Evolutionary conservation across 2,888 invertebrate genomes (phyloP), one percentile per base, ranked within the genome.

Genomic region (Eupithecia insigniata): DNA sequence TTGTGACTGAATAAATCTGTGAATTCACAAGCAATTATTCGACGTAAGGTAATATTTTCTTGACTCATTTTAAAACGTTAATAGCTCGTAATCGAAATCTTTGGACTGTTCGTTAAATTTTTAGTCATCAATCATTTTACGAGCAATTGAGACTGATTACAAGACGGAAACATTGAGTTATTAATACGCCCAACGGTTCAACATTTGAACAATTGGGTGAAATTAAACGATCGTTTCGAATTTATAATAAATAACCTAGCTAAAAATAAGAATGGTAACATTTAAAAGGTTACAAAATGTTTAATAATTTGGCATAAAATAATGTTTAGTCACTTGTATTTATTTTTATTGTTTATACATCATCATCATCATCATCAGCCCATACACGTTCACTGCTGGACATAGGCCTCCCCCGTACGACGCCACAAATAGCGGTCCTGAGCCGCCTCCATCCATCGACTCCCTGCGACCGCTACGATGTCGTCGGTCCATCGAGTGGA

Each of bases 61-160:
- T 34, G 8, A 34, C 34, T 22, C 55, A 67, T 28, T 39, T 61
- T 32, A 36, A 61, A 32, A 36, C 28, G 14, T 62, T 62, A 62
- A 69, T 65, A 65, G 34, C 28, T 64, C 51, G 46, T 65, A 55
- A 64, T 64, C 64, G 16, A 16, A 22, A 28, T 36, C 34, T 39
- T n/a, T 36, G 36, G 18, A 34, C 34, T 34, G 55, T n/a, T 60
- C 18, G 39, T 36, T 70, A 65, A 39, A 65, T 51, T 60, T 67
- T 62, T 68, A 69, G 60, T 55, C 77, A 79, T 79, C 74, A 78
- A 76, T 78, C 78, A 79, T 79, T 76, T 74, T 43, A 74, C 72
- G 74, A 74, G 75, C 77, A 78, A 79, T 79, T 79, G 75, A 74
- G 71, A 70, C 74, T 78, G 76, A 77, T 77, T 72, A 77, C 76